phyloP scores from a whole-genome alignment of 2,888 invertebrate genomes.

The Vandiemenella viatica region DNA sequence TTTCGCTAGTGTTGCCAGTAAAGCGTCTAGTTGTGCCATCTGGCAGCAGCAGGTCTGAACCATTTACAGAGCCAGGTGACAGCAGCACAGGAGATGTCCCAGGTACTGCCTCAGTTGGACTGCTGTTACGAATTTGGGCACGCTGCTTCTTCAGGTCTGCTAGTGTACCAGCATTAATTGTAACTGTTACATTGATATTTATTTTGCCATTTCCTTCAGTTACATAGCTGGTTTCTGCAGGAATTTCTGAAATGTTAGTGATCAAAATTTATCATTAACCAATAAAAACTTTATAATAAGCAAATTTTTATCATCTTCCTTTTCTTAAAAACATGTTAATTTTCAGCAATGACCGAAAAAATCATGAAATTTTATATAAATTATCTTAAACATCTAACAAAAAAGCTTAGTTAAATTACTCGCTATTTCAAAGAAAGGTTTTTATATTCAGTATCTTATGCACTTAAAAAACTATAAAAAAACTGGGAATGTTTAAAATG shows the following conservation, averaged over 20 bases:
- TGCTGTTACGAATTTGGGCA: conserved; percentile 59
- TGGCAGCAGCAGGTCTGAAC: conserved; percentile 1
- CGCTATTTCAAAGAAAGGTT: too few relatives aligned
- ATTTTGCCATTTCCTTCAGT: conserved; percentile 68
- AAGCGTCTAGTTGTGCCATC: conserved; percentile 36
- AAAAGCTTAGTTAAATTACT: not conserved
- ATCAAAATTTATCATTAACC: not conserved
- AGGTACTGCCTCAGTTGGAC: conserved; percentile 23
- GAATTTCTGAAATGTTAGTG: conserved; percentile 3
- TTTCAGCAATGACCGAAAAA: not conserved
- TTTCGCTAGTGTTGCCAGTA: conserved; percentile 62
- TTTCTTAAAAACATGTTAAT: too few relatives aligned
- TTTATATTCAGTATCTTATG: too few relatives aligned
- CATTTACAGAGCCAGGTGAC: too few relatives aligned
- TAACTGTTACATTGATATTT: conserved; percentile 71
- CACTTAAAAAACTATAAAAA: too few relatives aligned
- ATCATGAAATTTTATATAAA: not conserved
- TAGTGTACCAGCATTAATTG: conserved; percentile 68
- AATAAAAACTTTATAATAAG: not conserved
- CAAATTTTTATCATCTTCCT: too few relatives aligned
- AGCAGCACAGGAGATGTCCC: not conserved
- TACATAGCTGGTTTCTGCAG: conserved; percentile 9
- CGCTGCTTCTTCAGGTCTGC: conserved; percentile 88
- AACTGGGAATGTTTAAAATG: too few relatives aligned
- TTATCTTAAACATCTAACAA: not conserved